Percentiles rank a stretch among this genome's conserved stretches.
phyloP scores from a whole-genome alignment of 1,140 invertebrate species.

The Tenebrio molitor region DNA sequence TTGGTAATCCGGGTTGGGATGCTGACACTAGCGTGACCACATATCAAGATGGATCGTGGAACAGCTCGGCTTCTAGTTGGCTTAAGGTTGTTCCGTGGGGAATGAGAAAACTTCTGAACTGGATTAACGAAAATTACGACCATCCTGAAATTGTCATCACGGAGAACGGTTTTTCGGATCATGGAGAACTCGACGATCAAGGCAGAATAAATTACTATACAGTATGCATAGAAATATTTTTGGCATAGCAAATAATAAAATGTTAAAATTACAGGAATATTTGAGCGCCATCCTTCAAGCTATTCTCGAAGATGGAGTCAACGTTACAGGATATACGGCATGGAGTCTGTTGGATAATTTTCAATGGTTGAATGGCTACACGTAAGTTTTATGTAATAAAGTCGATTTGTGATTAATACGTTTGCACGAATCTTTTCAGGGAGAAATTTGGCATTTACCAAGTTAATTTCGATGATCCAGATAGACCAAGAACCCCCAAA shows the following conservation, averaged over 20 bases:
- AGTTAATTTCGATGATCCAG: constrained; percentile 79
- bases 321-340: too few species aligned
- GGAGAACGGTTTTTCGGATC: constrained; percentile 79
- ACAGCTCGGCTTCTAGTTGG: constrained; percentile 46
- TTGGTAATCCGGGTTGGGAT: constrained; percentile 69
- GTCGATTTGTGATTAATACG: constrained; percentile 49
- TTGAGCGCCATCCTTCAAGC: constrained; percentile 68
- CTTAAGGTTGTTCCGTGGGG: too few species aligned
- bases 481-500: constrained; percentile 71
- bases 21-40: constrained; percentile 57
- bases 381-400: too few species aligned
- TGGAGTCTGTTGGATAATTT: too few species aligned
- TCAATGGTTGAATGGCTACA: constrained; percentile 67
- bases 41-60: constrained; percentile 58
- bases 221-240: too few species aligned
- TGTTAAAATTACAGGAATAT: constrained; percentile 73
- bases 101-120: constrained; percentile 76
- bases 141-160: constrained; percentile 78
- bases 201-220: constrained; percentile 68
- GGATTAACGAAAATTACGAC: constrained; percentile 78
- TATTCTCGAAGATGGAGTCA: too few species aligned
- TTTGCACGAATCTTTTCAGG: constrained; percentile 67
- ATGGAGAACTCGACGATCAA: constrained; percentile 68
- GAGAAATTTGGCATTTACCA: constrained; percentile 81
- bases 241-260: too few species aligned